Base-by-base conservation (phyloP, 2,888 invertebrate species). In the Apamea crenata region DNA sequence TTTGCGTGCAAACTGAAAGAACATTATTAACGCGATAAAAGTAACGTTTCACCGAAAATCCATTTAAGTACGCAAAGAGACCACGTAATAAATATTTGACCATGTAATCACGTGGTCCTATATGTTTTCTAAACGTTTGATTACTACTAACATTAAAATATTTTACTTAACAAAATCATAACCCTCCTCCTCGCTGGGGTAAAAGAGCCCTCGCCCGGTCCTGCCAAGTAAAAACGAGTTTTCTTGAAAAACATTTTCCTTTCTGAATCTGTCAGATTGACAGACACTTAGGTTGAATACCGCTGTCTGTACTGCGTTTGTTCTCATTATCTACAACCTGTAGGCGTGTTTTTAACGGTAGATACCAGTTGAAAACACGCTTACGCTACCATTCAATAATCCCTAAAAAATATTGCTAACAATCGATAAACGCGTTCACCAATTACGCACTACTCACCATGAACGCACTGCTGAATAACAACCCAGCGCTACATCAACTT, bases 1-100 rank as follows among this genome's bases (percentile, higher is more conserved):
- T 89, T 94, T 88, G 91, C 93, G 92, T 93, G 92, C 83, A 74
- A 76, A 79, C 78, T 85, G 79, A 87, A 89, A 87, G 89, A 90
- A 91, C 87, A n/a, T 88, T 85, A 81, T 87, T 74, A 81, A 77
- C 74, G 63, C 77, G 77, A 83, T 69, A 79, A 77, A 82, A 77
- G 36, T 65, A 66, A 78, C n/a, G 65, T 76, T 87, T 68, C 53
- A 76, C 29, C 50, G 61, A 78, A 85, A 84, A 63, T 74, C 40
- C 32, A 61, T 59, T 69, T 29, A 61, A 29, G 16, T 47, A 66
- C 44, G 44, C 21, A 32, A 71, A 83, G 65, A 72, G 1, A 70
- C 25, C 29, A n/a, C 12, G 25, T 36, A n/a, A 56, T 71, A 18
- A 25, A n/a, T 70, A 32, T 32, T 70, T 32, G 70, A 32, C 16